phyloP scores from a whole-genome alignment of 2,113 vertebrate species.

The Clupea harengus region DNA sequence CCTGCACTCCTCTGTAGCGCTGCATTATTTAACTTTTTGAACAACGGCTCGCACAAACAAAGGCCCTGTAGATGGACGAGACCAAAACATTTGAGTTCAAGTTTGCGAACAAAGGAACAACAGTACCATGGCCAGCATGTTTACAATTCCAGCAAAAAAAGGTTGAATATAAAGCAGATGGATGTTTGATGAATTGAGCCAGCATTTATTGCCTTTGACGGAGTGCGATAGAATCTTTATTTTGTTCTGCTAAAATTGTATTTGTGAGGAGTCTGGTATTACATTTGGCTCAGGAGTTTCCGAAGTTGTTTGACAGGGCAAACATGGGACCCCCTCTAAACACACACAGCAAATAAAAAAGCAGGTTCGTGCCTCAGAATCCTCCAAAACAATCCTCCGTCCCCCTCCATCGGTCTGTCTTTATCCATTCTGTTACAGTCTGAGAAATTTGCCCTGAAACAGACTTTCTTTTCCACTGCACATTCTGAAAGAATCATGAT shows the following conservation, averaged over 20 bases:
- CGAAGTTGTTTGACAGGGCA: constrained; percentile 2
- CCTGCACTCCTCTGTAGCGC: background rate
- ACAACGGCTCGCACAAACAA: background rate
- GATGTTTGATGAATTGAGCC: background rate
- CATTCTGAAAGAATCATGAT: background rate
- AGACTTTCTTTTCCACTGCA: background rate
- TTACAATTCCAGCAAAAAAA: background rate
- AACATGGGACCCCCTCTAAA: background rate
- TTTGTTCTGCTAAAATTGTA: background rate
- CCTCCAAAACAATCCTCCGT: background rate
- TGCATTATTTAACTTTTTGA: constrained; percentile 4
- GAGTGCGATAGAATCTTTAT: background rate
- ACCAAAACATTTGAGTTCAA: background rate
- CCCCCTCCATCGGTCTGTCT: background rate
- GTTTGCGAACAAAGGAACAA: background rate
- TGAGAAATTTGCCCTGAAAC: background rate
- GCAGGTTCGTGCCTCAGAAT: background rate
- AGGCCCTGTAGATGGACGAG: background rate
- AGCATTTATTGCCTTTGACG: background rate
- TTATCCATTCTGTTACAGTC: background rate
- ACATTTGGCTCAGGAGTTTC: background rate
- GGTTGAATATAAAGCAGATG: background rate
- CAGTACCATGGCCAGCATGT: background rate
- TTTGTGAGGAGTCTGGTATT: background rate
- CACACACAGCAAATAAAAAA: background rate